phyloP scores from a whole-genome alignment of 2,113 vertebrate genomes.

The Arothron firmamentum region DNA sequence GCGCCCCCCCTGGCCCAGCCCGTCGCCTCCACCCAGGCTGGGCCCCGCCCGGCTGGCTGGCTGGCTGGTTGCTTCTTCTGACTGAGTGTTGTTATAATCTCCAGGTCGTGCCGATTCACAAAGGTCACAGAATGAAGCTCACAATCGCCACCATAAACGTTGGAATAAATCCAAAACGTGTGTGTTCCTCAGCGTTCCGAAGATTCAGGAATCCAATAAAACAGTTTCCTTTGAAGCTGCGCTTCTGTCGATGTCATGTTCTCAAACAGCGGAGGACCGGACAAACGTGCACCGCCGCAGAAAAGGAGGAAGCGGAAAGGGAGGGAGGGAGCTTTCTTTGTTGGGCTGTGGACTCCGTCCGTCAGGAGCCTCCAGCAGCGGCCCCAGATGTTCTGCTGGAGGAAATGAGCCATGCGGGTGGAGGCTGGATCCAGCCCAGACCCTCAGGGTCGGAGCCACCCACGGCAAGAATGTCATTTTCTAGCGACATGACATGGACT shows the following conservation, averaged over 20 bases:
- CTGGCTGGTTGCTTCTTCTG: no score
- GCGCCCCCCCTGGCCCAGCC: no score
- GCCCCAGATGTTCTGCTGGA: constrained; percentile 66
- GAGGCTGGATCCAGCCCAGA: constrained; percentile 49
- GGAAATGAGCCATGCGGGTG: constrained; percentile 69
- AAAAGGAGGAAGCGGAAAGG: constrained; percentile 36
- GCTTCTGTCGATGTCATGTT: constrained; percentile 32
- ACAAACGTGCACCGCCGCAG: constrained; percentile 13
- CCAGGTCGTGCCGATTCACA: no score
- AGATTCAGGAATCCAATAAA: background rate
- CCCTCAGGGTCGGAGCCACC: constrained; percentile 18
- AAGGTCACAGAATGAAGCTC: no score
- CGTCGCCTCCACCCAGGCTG: no score
- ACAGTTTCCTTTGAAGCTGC: background rate
- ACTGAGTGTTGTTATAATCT: no score
- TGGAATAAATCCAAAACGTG: no score
- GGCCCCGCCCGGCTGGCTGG: no score
- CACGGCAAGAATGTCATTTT: constrained; percentile 39
- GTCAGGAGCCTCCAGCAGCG: constrained; percentile 27
- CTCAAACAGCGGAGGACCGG: constrained; percentile 5
- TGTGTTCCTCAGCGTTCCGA: no score
- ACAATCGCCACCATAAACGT: no score
- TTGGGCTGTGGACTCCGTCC: constrained; percentile 13
- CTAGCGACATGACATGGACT: constrained; percentile 19
- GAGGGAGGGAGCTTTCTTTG: constrained; percentile 46